Conservation (phyloP, 2,113 vertebrate genomes). For the Bagarius yarrelli region DNA sequence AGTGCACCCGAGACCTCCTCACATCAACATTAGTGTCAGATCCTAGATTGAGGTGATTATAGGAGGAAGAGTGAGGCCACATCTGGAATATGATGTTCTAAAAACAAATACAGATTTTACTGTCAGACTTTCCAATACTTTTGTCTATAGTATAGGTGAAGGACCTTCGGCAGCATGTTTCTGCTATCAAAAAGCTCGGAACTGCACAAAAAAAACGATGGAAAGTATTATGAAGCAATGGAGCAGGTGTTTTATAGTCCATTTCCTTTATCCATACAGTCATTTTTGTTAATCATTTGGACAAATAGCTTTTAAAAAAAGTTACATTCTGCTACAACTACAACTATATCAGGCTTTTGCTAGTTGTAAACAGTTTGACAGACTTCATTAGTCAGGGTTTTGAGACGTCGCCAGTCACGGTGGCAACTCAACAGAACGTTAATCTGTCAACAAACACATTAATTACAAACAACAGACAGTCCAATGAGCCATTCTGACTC, state of each 20-base stretch:
- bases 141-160: no score
- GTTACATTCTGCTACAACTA: not conserved
- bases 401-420: conserved; percentile 42
- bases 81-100: no score
- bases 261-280: not conserved
- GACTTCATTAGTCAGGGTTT: conserved; percentile 30
- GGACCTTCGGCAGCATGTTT: no score
- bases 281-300: not conserved
- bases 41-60: no score
- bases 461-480: conserved; percentile 39
- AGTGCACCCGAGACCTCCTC: no score
- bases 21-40: no score
- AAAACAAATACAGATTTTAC: no score
- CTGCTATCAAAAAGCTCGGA: no score
- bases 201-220: no score
- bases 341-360: conserved; percentile 9
- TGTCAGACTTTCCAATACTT: no score
- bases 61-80: no score
- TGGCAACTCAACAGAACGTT: conserved; percentile 28
- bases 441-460: conserved; percentile 40
- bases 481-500: conserved; percentile 11
- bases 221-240: not conserved
- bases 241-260: not conserved
- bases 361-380: conserved; percentile 25
- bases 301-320: not conserved